These are phyloP conservation scores for Stenodera caucasica DNA, from an alignment of 2,888 invertebrate genomes.

Conservation along the genomic window DNA sequence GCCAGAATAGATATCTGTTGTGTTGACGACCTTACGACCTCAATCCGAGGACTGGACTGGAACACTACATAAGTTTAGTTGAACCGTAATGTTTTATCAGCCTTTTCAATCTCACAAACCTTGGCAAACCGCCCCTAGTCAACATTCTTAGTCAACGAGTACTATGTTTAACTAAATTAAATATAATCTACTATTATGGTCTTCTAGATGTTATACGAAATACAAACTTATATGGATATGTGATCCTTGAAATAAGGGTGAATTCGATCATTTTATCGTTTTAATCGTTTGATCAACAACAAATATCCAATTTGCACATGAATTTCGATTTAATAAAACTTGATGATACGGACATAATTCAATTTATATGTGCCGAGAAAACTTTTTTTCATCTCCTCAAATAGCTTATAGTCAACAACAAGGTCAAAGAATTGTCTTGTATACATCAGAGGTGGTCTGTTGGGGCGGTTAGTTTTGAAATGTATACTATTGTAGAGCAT, in stretches of 20 bases:
- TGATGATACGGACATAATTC: too few species aligned
- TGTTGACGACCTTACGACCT: constrained; percentile 32
- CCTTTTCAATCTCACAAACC: constrained; percentile 35
- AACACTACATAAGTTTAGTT: constrained; percentile 38
- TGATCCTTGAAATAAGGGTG: not conserved
- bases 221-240: not conserved
- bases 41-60: constrained; percentile 34
- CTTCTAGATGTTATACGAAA: not conserved
- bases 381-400: too few species aligned
- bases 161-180: constrained; percentile 25
- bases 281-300: not conserved
- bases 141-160: constrained; percentile 14
- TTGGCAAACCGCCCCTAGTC: constrained; percentile 14
- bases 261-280: not conserved
- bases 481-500: constrained; percentile 9
- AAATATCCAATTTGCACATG: not conserved
- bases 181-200: constrained; percentile 13
- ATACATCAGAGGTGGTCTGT: not conserved
- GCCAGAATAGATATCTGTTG: constrained; percentile 22
- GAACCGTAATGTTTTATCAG: constrained; percentile 39
- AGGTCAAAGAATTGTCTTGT: constrained; percentile 16
- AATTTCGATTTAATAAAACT: not conserved
- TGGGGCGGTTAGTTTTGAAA: constrained; percentile 13
- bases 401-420: constrained; percentile 1
- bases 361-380: too few species aligned